Conservation (phyloP, 1,140 invertebrate species). For the Hermatobates lingyangjiaoensis region DNA sequence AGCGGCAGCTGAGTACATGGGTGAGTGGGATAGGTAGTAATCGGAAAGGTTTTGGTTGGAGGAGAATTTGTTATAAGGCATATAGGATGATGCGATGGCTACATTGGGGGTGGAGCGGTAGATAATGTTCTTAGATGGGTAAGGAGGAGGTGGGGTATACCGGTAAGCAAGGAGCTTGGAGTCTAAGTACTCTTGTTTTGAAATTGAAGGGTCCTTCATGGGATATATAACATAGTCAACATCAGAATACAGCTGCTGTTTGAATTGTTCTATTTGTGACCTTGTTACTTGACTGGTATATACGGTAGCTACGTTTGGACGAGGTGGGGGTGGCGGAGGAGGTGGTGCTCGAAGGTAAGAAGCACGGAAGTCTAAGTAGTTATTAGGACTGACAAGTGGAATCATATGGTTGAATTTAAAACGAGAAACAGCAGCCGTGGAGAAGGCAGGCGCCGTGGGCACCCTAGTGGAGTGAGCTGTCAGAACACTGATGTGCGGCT, state of each 20-base stretch:
- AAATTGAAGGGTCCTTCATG: slow-evolving; percentile 66
- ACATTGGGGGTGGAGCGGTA: slow-evolving; percentile 62
- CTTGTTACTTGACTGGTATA: slow-evolving; percentile 17
- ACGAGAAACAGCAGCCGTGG: slow-evolving; percentile 9
- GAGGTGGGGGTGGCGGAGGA: slow-evolving; percentile 32
- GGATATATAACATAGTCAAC: slow-evolving; percentile 81
- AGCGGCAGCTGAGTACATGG: slow-evolving; percentile 28
- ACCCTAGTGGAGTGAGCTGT: slow-evolving; percentile 40
- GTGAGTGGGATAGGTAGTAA: slow-evolving; percentile 32
- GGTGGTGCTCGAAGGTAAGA: slow-evolving; percentile 28
- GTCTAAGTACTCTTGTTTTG: slow-evolving; percentile 74
- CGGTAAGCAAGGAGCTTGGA: slow-evolving; percentile 37
- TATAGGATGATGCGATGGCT: slow-evolving; percentile 19
- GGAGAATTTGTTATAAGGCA: slow-evolving; percentile 18
- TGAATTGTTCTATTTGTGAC: slow-evolving; percentile 56
- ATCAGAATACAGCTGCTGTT: slow-evolving; percentile 70
- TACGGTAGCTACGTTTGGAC: slow-evolving; percentile 18
- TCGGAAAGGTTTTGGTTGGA: slow-evolving; percentile 19
- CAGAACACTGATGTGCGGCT: slow-evolving; percentile 43
- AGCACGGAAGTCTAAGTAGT: slow-evolving; percentile 44
- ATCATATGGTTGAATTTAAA: slow-evolving; percentile 17
- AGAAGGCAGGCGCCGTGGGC: slow-evolving; percentile 29
- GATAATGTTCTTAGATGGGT: slow-evolving; percentile 42
- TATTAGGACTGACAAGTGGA: slow-evolving; percentile 39
- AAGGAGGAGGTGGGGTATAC: slow-evolving; percentile 25